Conservation (phyloP, 2,888 invertebrate genomes). For the Eupithecia subumbrata region DNA sequence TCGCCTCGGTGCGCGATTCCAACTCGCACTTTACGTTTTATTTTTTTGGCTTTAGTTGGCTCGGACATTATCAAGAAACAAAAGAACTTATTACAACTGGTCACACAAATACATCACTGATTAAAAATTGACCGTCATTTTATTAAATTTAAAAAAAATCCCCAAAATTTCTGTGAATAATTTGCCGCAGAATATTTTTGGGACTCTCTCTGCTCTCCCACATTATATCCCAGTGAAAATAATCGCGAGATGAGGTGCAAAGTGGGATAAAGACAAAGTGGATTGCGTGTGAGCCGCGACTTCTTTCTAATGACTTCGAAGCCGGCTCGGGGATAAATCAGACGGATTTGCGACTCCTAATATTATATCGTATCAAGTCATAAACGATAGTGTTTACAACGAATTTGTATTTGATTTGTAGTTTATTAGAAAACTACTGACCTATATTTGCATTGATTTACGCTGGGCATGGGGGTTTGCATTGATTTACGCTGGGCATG, state of each 20-base stretch:
- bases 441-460: too few species aligned
- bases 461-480: too few species aligned
- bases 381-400: conserved; percentile 7
- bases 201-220: background rate
- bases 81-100: background rate
- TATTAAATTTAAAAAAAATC: background rate
- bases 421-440: too few species aligned
- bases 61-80: too few species aligned
- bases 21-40: too few species aligned
- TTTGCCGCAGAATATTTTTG: background rate
- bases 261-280: conserved; percentile 46
- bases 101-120: background rate
- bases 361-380: conserved; percentile 48
- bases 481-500: too few species aligned
- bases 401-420: too few species aligned
- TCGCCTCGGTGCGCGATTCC: too few species aligned
- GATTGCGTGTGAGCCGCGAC: conserved; percentile 64
- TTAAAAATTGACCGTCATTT: background rate
- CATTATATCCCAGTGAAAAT: background rate
- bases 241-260: conserved; percentile 28
- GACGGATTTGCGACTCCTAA: conserved; percentile 65
- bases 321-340: conserved; percentile 69
- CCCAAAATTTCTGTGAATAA: background rate
- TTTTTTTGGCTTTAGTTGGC: too few species aligned
- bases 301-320: conserved; percentile 70